A percentile compares a stretch with the other conserved stretches of the same genome.
Evolutionary conservation across 2,888 invertebrate genomes (phyloP).

Genomic region (Exephanes ischioxanthus): DNA sequence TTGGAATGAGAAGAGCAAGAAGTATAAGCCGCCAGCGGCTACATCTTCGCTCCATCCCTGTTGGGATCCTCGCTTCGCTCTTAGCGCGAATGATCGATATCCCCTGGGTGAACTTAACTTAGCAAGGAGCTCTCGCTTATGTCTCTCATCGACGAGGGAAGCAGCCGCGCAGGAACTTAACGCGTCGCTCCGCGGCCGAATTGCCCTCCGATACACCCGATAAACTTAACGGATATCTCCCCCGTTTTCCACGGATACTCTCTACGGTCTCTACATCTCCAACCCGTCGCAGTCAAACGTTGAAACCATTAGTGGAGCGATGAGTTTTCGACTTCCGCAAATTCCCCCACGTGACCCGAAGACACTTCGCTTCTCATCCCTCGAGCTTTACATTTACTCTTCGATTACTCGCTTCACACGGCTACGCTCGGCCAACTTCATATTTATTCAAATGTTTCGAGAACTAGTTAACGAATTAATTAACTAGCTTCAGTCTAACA

Average conservation of each 20-base stretch:
- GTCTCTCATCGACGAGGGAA: slow-evolving; percentile 30
- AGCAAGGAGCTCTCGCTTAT: slow-evolving; percentile 52
- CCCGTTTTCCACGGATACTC: slow-evolving; percentile 12
- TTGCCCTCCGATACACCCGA: slow-evolving; percentile 31
- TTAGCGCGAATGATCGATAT: slow-evolving; percentile 47
- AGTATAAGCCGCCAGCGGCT: slow-evolving; percentile 36
- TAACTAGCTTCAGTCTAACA: neutral
- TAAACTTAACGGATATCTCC: slow-evolving; percentile 45
- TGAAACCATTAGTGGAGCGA: slow-evolving; percentile 47
- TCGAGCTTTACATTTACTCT: neutral
- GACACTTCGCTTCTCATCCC: neutral
- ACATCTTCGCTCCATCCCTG: slow-evolving; percentile 23
- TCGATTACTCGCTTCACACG: neutral
- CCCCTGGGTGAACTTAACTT: slow-evolving; percentile 47
- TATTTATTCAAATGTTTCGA: slow-evolving; percentile 17
- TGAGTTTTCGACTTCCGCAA: slow-evolving; percentile 22
- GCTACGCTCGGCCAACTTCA: neutral
- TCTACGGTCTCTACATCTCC: neutral
- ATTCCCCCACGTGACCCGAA: neutral
- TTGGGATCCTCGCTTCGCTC: slow-evolving; percentile 23
- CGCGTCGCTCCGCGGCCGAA: slow-evolving; percentile 24
- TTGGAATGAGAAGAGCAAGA: slow-evolving; percentile 23
- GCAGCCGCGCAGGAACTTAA: neutral
- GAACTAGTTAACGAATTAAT: slow-evolving; percentile 29
- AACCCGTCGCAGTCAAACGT: slow-evolving; percentile 17